Percentiles rank a stretch among this genome's conserved stretches.
Evolutionary conservation across 2,797 vertebrate species (phyloP).

Genomic region (Phataginus tricuspis): DNA sequence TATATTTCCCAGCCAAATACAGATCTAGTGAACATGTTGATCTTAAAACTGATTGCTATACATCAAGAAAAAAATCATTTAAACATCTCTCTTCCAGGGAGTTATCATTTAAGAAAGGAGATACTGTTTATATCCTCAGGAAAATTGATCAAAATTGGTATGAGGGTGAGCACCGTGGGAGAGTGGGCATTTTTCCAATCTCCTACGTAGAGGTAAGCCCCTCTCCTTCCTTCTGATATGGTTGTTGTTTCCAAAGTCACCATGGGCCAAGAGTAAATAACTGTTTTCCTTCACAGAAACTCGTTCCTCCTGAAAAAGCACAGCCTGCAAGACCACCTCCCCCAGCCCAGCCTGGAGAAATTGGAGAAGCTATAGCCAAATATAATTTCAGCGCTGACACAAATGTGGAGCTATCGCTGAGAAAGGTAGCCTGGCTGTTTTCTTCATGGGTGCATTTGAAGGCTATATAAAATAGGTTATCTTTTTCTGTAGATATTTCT

Average conservation of each 20-base stretch:
- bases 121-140: slow-evolving; percentile 96
- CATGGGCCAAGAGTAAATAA: neutral
- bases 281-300: slow-evolving; percentile 87
- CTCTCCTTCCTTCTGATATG: slow-evolving; percentile 16
- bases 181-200: slow-evolving; percentile 97
- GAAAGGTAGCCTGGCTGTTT: slow-evolving; percentile 89
- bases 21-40: neutral
- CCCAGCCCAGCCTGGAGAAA: slow-evolving; percentile 94
- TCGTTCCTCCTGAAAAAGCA: slow-evolving; percentile 92
- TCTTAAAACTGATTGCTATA: neutral
- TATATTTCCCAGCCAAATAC: slow-evolving; percentile 38
- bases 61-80: neutral
- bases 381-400: slow-evolving; percentile 99
- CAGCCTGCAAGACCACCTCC: slow-evolving; percentile 97
- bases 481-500: neutral
- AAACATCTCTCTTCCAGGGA: slow-evolving; percentile 91
- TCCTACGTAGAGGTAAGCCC: slow-evolving; percentile 95
- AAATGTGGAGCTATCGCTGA: slow-evolving; percentile 96
- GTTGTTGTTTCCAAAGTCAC: neutral
- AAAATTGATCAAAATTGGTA: slow-evolving; percentile 99
- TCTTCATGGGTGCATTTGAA: neutral
- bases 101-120: slow-evolving; percentile 98
- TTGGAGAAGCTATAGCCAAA: slow-evolving; percentile 96
- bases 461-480: neutral
- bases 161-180: slow-evolving; percentile 95